Base-by-base conservation (phyloP, 2,797 vertebrate species). In the Coregonus ussuriensis region DNA sequence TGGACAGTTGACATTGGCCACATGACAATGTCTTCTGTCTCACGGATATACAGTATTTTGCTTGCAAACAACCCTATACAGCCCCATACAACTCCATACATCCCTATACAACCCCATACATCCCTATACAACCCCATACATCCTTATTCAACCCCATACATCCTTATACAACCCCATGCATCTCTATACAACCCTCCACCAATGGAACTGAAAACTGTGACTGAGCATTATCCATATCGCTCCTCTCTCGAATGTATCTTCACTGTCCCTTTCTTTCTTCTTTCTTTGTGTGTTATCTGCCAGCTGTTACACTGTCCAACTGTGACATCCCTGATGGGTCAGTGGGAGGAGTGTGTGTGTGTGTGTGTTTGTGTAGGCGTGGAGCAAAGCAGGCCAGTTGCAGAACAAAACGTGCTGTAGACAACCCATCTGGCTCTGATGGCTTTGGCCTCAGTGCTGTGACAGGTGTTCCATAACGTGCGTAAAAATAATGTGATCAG, bases 391-490 rank as follows among this genome's bases (percentile, higher is more conserved):
- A 56, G 54, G 16, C 54, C 11, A 3, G 54, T 4, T 18, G 11
- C 54, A 63, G 59, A 63, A 63, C 59, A 63, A 11, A 63, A 11
- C 11, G n/a, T 25, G 6, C 59, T 9, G 59, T 13, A 47, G 3
- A 66, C 25, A 51, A 74, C n/a, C n/a, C n/a, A 9, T 71, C 37
- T 21, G 18, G 15, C 6, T 62, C 56, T 29, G 25, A 15, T 29
- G 9, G 65, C 31, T 31, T 33, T 33, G 35, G 65, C 29, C 75
- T 73, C 77, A 72, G 67, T 74, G 75, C 71, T 74, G 3, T 41
- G 82, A 77, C 72, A 86, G 83, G 74, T 87, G 87, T 82, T 82
- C 25, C 62, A 74, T 66, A 80, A 78, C 85, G 79, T 87, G 47
- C 65, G 35, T 63, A 11, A 71, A 47, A 71, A 51, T 47, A 71